Evolutionary conservation across 2,797 vertebrate species (phyloP).

Genomic region (Sciurus vulgaris): DNA sequence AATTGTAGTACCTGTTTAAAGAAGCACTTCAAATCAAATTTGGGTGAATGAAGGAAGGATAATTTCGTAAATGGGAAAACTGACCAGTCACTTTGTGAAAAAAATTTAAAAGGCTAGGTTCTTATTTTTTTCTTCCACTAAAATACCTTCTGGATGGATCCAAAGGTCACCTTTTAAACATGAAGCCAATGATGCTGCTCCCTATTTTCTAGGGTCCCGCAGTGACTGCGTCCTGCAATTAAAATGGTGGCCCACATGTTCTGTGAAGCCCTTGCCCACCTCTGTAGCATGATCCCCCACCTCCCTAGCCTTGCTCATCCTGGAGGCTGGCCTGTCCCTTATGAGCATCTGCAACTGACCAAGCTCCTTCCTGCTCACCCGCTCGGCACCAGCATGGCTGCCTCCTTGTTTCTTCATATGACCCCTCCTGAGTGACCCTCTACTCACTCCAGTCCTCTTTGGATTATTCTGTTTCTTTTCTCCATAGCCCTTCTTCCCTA

Average conservation of each 20-base stretch:
- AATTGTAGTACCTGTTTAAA: neutral
- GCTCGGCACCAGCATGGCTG: neutral
- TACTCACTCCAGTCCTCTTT: neutral
- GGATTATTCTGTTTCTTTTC: neutral
- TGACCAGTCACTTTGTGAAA: neutral
- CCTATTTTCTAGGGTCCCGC: neutral
- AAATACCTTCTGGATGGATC: neutral
- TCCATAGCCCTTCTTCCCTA: neutral
- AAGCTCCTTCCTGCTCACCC: neutral
- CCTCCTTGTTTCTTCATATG: neutral
- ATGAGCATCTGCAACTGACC: neutral
- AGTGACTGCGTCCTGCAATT: neutral
- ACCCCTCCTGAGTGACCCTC: neutral
- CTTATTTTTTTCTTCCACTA: neutral
- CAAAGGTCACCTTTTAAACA: neutral
- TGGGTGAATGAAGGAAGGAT: neutral
- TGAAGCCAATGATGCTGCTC: neutral
- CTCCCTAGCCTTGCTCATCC: rapidly evolving
- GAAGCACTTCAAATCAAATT: neutral
- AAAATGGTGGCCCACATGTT: neutral
- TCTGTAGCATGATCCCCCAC: rapidly evolving
- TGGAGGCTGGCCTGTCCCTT: neutral
- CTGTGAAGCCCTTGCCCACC: rapidly evolving
- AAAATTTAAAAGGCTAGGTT: neutral
- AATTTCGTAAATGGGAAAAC: neutral